Conservation (phyloP, 2,797 vertebrate genomes). For the Peromyscus eremicus region DNA sequence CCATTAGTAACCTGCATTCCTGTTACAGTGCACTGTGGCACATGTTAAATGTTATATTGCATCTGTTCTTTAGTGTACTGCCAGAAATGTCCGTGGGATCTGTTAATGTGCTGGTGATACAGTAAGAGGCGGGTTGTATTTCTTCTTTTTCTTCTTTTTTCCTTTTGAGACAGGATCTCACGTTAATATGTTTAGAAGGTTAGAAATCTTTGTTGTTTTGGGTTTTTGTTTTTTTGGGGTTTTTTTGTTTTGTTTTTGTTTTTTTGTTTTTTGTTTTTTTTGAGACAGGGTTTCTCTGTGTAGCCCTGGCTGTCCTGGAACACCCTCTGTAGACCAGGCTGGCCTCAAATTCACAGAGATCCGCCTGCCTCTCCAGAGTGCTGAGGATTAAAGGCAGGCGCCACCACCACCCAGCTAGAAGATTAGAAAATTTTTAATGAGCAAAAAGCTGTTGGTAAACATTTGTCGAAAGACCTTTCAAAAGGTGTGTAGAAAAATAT, state of each 20-base stretch:
- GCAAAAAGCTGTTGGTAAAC: neutral
- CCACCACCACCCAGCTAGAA: neutral
- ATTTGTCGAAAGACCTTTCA: neutral
- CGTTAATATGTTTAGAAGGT: neutral
- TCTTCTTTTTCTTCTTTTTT: neutral
- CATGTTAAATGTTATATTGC: too few species aligned
- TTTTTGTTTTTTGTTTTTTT: too few species aligned
- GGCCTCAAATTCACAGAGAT: too few species aligned
- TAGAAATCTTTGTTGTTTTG: neutral
- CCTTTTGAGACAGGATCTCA: neutral
- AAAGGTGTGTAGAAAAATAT: neutral
- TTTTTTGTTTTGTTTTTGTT: too few species aligned
- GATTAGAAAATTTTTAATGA: neutral
- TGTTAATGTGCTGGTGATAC: neutral
- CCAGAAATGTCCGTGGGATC: neutral
- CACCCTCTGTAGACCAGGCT: neutral
- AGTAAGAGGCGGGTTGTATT: neutral
- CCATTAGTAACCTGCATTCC: neutral
- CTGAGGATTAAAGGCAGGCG: neutral
- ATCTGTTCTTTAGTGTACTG: neutral
- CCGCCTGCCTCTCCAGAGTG: neutral
- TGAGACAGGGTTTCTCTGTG: neutral
- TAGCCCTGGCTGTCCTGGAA: neutral
- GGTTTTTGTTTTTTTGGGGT: neutral
- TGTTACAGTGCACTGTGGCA: neutral